A percentile compares a stretch with the other conserved stretches of the same genome.
Conservation (phyloP, 2,797 vertebrate species). For the Crocidura indochinensis region DNA sequence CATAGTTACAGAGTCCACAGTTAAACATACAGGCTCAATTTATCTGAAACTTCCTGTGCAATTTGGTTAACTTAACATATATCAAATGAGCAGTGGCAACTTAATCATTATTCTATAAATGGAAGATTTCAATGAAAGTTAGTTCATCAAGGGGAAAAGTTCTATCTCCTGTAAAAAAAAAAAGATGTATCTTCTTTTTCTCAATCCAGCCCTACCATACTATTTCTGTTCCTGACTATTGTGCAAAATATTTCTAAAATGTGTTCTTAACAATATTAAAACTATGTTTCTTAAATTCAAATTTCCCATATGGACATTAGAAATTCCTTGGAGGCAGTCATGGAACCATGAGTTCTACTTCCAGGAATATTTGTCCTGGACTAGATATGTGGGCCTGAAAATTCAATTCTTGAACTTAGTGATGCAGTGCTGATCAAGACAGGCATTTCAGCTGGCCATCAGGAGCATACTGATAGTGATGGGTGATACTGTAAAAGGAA, state of each 20-base stretch:
- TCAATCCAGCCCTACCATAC: neutral
- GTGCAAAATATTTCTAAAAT: constrained; percentile 15
- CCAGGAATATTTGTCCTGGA: no score
- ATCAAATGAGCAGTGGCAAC: constrained; percentile 7
- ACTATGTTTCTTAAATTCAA: constrained; percentile 16
- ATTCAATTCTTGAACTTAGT: no score
- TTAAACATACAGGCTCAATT: neutral
- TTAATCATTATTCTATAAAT: neutral
- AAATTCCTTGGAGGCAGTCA: no score
- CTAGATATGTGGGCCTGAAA: no score
- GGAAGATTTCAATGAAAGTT: neutral
- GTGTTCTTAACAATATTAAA: neutral
- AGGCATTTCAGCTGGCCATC: no score
- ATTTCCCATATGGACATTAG: neutral
- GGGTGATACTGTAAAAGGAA: no score
- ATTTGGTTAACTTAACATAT: neutral
- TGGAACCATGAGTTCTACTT: no score
- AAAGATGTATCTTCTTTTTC: constrained; percentile 6
- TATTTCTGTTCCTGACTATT: neutral
- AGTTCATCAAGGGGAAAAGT: constrained; percentile 20
- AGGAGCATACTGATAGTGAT: no score
- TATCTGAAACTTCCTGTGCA: constrained; percentile 21
- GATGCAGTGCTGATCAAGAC: no score
- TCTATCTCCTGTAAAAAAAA: neutral
- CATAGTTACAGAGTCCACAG: neutral